phyloP scores from a whole-genome alignment of 2,113 vertebrate genomes.

The Scatophagus argus region DNA sequence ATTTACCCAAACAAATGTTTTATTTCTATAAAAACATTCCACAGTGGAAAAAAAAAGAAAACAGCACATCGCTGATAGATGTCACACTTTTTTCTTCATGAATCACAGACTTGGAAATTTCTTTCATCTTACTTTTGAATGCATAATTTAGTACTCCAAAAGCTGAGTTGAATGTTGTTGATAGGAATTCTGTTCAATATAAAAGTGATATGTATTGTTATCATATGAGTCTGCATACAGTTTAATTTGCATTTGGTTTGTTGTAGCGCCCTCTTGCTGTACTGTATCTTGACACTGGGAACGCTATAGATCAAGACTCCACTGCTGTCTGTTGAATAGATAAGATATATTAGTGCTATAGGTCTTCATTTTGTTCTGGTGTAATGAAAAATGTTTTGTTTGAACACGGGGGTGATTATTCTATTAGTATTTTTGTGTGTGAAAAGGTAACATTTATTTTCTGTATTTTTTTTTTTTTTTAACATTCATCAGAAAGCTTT shows the following conservation, averaged over 20 bases:
- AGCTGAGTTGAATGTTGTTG: conserved; percentile 74
- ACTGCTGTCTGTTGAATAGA: conserved; percentile 77
- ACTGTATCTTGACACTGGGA: conserved; percentile 81
- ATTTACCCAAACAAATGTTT: conserved; percentile 42
- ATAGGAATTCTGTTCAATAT: conserved; percentile 74
- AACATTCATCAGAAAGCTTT: conserved; percentile 55
- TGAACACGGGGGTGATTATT: conserved; percentile 54
- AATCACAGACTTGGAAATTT: conserved; percentile 49
- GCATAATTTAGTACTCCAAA: conserved; percentile 67
- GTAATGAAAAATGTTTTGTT: conserved; percentile 63
- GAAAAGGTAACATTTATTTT: conserved; percentile 58
- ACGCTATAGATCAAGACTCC: conserved; percentile 72
- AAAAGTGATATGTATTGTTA: conserved; percentile 69
- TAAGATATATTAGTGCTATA: conserved; percentile 62
- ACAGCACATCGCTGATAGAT: conserved; percentile 49
- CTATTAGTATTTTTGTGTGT: conserved; percentile 59
- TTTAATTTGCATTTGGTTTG: conserved; percentile 73
- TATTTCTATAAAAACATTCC: conserved; percentile 70
- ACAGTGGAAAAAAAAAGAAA: conserved; percentile 31
- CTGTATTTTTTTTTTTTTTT: conserved; percentile 32
- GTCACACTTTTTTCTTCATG: conserved; percentile 52
- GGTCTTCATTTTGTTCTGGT: conserved; percentile 66
- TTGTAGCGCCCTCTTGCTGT: conserved; percentile 78
- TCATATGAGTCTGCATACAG: conserved; percentile 65
- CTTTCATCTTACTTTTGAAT: conserved; percentile 70